Evolutionary conservation across 2,888 invertebrate species (phyloP).

Genomic region (Brassicogethes aeneus): DNA sequence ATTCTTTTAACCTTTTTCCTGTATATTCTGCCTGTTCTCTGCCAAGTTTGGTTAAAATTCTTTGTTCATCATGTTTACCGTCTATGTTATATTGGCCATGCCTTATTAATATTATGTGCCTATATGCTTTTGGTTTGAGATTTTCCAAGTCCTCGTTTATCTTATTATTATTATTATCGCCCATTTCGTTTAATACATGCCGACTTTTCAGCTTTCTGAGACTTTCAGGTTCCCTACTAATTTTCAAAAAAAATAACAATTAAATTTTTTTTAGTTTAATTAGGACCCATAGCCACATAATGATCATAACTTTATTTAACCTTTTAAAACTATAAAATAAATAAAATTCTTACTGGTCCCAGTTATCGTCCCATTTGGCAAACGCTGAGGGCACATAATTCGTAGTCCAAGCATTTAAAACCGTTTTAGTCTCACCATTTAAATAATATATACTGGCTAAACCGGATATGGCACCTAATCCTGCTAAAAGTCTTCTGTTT

Average conservation of each 20-base stretch:
- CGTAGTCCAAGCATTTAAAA: slow-evolving; percentile 61
- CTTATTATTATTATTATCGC: slow-evolving; percentile 56
- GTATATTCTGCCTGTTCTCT: slow-evolving; percentile 77
- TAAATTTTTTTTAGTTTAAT: too few relatives aligned
- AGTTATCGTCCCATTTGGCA: slow-evolving; percentile 76
- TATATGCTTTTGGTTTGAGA: slow-evolving; percentile 50
- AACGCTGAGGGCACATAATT: slow-evolving; percentile 50
- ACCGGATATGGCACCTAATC: slow-evolving; percentile 58
- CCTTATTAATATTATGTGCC: slow-evolving; percentile 85
- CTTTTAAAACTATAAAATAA: too few relatives aligned
- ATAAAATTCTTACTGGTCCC: slow-evolving; percentile 66
- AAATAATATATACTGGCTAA: slow-evolving; percentile 49
- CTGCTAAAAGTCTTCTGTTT: slow-evolving; percentile 49
- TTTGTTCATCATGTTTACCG: slow-evolving; percentile 62
- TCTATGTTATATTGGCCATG: slow-evolving; percentile 89
- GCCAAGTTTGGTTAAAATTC: slow-evolving; percentile 75
- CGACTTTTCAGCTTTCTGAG: neutral
- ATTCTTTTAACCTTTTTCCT: slow-evolving; percentile 68
- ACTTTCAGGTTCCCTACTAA: neutral
- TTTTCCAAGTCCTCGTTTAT: slow-evolving; percentile 59
- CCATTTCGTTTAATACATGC: slow-evolving; percentile 39
- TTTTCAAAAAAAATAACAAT: too few relatives aligned
- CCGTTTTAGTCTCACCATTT: slow-evolving; percentile 38
- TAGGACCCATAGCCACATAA: neutral
- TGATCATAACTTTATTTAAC: neutral